These are phyloP conservation scores for Biston betularia DNA, from an alignment of 2,888 invertebrate genomes.

Conservation along the genomic window DNA sequence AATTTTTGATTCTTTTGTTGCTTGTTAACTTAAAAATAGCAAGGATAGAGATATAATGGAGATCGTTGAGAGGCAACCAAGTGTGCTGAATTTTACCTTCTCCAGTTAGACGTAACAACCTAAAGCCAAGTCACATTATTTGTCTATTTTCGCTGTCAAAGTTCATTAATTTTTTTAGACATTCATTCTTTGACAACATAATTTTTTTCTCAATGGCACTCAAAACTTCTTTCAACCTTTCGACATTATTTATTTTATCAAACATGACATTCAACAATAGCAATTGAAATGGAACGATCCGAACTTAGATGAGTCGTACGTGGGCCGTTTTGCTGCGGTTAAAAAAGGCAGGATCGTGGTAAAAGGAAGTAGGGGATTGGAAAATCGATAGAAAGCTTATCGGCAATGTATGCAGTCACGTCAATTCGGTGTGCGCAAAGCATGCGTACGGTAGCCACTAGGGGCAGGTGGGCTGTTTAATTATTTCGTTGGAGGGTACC, in stretches of 20 bases:
- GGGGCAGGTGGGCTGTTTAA: constrained; percentile 43
- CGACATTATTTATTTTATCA: constrained; percentile 5
- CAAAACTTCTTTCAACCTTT: constrained; percentile 6
- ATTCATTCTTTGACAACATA: constrained; percentile 17
- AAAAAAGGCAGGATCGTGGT: constrained; percentile 49
- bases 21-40: not conserved
- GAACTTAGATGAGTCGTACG: constrained; percentile 16
- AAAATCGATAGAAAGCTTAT: constrained; percentile 67
- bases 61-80: constrained; percentile 14
- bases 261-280: constrained; percentile 22
- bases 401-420: constrained; percentile 65
- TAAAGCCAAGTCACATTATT: constrained; percentile 17
- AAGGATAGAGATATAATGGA: constrained; percentile 7
- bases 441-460: constrained; percentile 30
- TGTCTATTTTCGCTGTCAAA: constrained; percentile 13
- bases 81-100: constrained; percentile 8
- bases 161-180: constrained; percentile 20
- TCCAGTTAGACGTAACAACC: constrained; percentile 6
- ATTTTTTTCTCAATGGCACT: constrained; percentile 9
- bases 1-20: too few species aligned
- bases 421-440: constrained; percentile 52
- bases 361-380: constrained; percentile 54
- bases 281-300: constrained; percentile 12
- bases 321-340: constrained; percentile 29
- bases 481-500: constrained; percentile 48